phyloP scores from a whole-genome alignment of 2,797 vertebrate species.

The Notolepis coatsorum region DNA sequence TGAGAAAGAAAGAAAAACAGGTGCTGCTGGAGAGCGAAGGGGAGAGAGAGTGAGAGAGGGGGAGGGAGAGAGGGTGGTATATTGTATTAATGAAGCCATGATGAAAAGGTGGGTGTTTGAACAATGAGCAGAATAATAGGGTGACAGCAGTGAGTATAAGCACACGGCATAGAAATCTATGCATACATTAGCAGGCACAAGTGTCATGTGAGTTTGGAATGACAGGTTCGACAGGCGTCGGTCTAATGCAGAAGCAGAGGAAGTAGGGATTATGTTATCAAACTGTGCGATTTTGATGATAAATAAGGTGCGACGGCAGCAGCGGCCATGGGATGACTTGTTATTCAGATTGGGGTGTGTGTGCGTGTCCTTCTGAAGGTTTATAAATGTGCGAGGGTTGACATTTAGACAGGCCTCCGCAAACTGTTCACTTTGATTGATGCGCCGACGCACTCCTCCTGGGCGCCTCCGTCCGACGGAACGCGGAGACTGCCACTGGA shows the following conservation, averaged over 20 bases:
- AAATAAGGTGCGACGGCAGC: constrained; percentile 73
- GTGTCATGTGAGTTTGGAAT: constrained; percentile 47
- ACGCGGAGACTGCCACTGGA: constrained; percentile 56
- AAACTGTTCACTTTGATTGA: constrained; percentile 83
- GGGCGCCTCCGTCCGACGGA: constrained; percentile 60
- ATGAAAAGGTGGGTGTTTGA: constrained; percentile 59
- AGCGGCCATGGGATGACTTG: constrained; percentile 69
- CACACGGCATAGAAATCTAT: constrained; percentile 38
- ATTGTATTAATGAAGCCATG: constrained; percentile 65
- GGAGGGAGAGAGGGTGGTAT: constrained; percentile 24
- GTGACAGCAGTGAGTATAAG: constrained; percentile 52
- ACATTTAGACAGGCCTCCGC: constrained; percentile 79
- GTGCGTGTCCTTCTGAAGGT: constrained; percentile 71
- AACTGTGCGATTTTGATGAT: constrained; percentile 79
- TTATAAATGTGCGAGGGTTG: constrained; percentile 77
- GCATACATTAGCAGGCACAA: constrained; percentile 72
- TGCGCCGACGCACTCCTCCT: constrained; percentile 60
- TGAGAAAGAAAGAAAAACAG: constrained; percentile 37
- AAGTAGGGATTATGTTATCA: constrained; percentile 56
- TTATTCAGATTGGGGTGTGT: constrained; percentile 73
- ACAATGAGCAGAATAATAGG: constrained; percentile 59
- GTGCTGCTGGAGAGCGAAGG: constrained; percentile 18
- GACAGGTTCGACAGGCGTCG: constrained; percentile 34
- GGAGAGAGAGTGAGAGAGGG: constrained; percentile 33
- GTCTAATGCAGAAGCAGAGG: constrained; percentile 55